Base-by-base conservation (phyloP, 2,888 invertebrate species). In the Rhabditoides inermis region DNA sequence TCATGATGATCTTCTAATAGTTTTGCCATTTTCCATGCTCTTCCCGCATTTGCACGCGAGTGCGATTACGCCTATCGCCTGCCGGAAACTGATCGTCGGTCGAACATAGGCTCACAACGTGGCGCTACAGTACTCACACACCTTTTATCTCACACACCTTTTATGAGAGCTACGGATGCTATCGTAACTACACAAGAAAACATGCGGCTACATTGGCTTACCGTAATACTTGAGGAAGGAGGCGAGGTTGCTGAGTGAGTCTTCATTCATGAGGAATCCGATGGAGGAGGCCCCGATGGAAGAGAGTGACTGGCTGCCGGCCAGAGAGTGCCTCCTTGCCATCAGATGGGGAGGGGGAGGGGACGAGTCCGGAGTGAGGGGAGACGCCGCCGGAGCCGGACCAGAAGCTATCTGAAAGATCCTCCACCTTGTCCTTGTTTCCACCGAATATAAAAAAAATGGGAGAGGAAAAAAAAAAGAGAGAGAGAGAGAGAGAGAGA, bases 181-280 rank as follows among this genome's bases (percentile, higher is more conserved):
- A n/a, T n/a, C n/a, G n/a, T n/a, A n/a, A n/a, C n/a, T n/a, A 32
- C 32, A 32, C 15, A 32, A 7, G 32, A 32, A 32, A 7, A 32
- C 3, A 40, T 39, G 25, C 39, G 39, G 4, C 48, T 40, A 32
- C 27, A n/a, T 36, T 36, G n/a, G 44, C 47, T 10, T 47, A 68
- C 69, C 70, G 55, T 74, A 73, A 49, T 68, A 73, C 35, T 72
- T 65, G 30, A 74, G 53, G 52, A 74, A 74, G 30, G 65, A 60
- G 18, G 65, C 65, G 44, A 74, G 53, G 51, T 74, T 74, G 18
- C 59, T 61, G 49, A 72, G 63, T 0, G 68, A 62, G 12, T 74
- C 74, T 2, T 69, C 61, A 44, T 62, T 62, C 53, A 66, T 64
- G 35, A 73, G 58, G 51, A 73, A 62, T n/a, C 55, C 57, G 32